Evolutionary conservation across 1,140 invertebrate species (phyloP).

Genomic region (Ips typographus): DNA sequence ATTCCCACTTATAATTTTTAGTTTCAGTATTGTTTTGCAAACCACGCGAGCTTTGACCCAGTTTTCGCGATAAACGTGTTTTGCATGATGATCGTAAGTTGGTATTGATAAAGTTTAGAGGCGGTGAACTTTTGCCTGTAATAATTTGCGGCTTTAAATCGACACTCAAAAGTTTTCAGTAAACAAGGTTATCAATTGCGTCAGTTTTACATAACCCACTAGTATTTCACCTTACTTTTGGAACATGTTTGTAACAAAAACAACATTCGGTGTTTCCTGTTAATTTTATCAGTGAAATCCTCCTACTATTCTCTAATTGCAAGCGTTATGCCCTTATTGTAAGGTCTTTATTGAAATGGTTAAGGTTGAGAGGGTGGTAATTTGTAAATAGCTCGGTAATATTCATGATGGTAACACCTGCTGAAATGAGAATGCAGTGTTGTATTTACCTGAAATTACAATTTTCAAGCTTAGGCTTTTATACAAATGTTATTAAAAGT

Average conservation of each 20-base stretch:
- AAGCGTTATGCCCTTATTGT: no score
- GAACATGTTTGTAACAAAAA: background rate
- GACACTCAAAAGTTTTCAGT: conserved; percentile 25
- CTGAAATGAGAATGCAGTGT: no score
- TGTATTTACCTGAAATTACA: no score
- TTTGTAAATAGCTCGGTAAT: no score
- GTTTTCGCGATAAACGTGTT: conserved; percentile 4
- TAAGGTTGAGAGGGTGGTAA: no score
- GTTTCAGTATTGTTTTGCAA: background rate
- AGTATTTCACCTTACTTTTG: background rate
- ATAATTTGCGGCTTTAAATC: conserved; percentile 18
- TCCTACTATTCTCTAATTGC: no score
- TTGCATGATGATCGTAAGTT: conserved; percentile 26
- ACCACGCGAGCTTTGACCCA: background rate
- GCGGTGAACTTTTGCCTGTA: conserved; percentile 10
- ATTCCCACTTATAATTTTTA: background rate
- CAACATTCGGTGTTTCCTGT: background rate
- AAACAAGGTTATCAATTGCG: conserved; percentile 30
- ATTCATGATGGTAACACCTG: no score
- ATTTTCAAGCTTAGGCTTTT: no score
- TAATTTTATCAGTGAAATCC: no score
- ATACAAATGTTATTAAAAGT: no score
- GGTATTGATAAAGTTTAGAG: conserved; percentile 15
- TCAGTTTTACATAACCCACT: conserved; percentile 8
- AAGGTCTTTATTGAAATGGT: no score